These are phyloP conservation scores for Palaemon carinicauda DNA, from an alignment of 1,140 invertebrate species.

Conservation along the genomic window DNA sequence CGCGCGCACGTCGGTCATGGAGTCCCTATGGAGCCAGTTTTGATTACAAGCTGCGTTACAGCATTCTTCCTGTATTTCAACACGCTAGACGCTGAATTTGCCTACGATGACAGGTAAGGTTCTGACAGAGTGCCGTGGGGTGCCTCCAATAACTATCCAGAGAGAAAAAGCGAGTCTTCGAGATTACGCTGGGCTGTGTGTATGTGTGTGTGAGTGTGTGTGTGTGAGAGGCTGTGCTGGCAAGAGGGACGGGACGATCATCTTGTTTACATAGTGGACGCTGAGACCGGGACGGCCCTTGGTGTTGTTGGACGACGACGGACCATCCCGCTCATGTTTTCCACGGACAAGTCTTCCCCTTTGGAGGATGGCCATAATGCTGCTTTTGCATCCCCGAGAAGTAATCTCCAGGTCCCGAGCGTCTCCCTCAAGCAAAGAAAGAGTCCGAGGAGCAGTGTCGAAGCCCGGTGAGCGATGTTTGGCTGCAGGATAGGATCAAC, in stretches of 20 bases:
- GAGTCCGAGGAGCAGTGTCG: background rate
- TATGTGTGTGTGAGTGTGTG: slow-evolving; percentile 23
- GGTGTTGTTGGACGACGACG: too few species aligned
- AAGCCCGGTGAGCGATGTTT: background rate
- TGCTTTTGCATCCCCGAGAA: too few species aligned
- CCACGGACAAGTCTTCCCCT: too few species aligned
- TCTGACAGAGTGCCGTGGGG: slow-evolving; percentile 6
- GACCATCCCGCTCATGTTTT: too few species aligned
- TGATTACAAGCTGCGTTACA: slow-evolving; percentile 59
- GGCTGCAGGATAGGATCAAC: background rate
- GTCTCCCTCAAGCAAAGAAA: background rate
- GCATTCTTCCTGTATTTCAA: slow-evolving; percentile 62
- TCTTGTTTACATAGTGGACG: slow-evolving; percentile 57
- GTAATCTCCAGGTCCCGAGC: too few species aligned
- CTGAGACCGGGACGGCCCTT: background rate
- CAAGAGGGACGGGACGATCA: slow-evolving; percentile 25
- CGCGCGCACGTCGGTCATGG: slow-evolving; percentile 63
- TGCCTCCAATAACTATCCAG: background rate
- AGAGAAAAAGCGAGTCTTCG: background rate
- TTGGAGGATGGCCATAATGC: too few species aligned
- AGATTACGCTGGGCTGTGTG: too few species aligned
- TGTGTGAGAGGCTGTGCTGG: slow-evolving; percentile 32
- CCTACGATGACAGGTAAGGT: slow-evolving; percentile 63
- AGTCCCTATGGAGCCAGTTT: slow-evolving; percentile 58
- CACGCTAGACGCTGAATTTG: slow-evolving; percentile 62